Evolutionary conservation across 53 echinoderm and acorn worm species (phyloP), one percentile per base, ranked within the genome.

Genomic region (Paelopatides confundens): DNA sequence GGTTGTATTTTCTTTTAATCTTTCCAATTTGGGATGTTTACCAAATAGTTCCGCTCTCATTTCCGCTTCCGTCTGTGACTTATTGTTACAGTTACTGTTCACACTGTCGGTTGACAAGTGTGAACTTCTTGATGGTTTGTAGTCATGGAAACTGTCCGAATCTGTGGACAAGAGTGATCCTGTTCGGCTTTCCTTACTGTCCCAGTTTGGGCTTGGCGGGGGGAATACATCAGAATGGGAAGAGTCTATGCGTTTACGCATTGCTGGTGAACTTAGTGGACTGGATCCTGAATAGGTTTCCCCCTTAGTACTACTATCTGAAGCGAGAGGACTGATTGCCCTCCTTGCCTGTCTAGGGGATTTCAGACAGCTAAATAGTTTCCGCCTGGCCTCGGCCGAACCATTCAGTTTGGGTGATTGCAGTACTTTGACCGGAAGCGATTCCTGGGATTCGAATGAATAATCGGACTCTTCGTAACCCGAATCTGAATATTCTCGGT

Each of bases 1-100:
- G 26, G 29, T 79, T 5, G 95, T 86, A 8, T 90, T 81, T 33
- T 85, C 87, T 8, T 90, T 90, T 21, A 83, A 82, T 39, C 88
- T 88, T 17, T 81, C 93, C 13, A 91, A 62, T 39, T 87, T 93
- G 14, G 94, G 94, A 74, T 94, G 88, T 66, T 92, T 93, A 24
- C 98, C 95, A 36, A 98, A 69, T 4, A 98, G 89, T 71, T 98
- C 98, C 4, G 92, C 95, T 65, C 98, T 77, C 91, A 93, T 92
- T 33, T 98, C 98, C 2, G 94, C 89, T 63, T 98, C 98, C 31
- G 98, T 95, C 85, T 92, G 92, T 23, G 93, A 85, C 21, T 87
- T 68, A 2, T 65, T 36, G n/a, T 68, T 82, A 23, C 31, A 71
- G 32, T 52, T 81, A 24, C 84, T 69, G 8, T 85, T 87, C 2